A percentile compares a stretch with the other conserved stretches of the same genome.
Evolutionary conservation across 2,113 vertebrate genomes (phyloP).

Genomic region (Ifrita kowaldi): DNA sequence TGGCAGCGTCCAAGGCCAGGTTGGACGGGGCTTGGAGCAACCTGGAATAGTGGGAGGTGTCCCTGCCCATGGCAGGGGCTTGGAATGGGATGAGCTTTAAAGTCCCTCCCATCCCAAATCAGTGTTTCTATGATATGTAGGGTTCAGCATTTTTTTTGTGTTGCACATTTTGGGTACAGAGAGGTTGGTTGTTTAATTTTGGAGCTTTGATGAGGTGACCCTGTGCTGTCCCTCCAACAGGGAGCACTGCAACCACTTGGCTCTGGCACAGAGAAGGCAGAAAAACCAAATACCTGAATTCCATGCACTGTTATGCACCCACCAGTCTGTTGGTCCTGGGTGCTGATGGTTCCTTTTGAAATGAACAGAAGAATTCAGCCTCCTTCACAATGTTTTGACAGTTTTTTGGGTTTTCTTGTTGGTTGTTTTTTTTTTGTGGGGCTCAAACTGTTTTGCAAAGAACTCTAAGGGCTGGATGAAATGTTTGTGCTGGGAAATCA

Average conservation of each 20-base stretch:
- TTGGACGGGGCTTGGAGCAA: rapidly evolving
- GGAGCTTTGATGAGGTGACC: neutral
- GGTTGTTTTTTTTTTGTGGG: neutral
- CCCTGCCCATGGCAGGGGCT: neutral
- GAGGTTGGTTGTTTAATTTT: neutral
- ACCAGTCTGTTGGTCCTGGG: neutral
- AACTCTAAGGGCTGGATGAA: neutral
- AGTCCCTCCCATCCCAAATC: neutral
- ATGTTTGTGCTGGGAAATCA: constrained; percentile 34
- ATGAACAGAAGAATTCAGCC: neutral
- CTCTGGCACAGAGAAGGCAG: neutral
- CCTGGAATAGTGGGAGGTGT: rapidly evolving
- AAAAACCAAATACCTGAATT: neutral
- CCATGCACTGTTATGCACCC: neutral
- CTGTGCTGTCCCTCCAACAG: neutral
- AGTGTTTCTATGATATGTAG: neutral
- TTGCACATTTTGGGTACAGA: neutral
- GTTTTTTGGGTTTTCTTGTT: neutral
- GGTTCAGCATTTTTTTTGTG: neutral
- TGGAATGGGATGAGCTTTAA: neutral
- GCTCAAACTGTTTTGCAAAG: neutral
- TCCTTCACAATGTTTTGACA: neutral
- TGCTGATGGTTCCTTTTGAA: neutral
- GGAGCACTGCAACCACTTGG: neutral
- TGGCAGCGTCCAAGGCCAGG: rapidly evolving